Evolutionary conservation across 2,113 vertebrate genomes (phyloP).

Genomic region (Collichthys lucidus): DNA sequence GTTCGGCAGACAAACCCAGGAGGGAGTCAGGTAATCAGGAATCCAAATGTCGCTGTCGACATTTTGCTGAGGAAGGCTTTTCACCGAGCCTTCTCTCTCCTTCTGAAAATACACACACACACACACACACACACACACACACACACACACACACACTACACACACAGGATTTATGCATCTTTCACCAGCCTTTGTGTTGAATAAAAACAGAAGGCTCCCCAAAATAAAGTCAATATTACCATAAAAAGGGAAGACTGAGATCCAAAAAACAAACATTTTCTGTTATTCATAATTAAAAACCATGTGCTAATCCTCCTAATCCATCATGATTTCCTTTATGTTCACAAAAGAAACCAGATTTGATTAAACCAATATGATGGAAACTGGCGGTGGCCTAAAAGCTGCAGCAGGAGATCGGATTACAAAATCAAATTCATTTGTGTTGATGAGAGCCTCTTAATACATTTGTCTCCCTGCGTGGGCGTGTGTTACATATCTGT

Average conservation of each 20-base stretch:
- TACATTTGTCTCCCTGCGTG: conserved; percentile 29
- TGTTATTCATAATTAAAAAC: conserved; percentile 2
- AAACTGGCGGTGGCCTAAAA: conserved; percentile 31
- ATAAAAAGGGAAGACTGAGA: conserved; percentile 5
- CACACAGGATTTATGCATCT: background rate
- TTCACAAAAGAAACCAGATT: conserved; percentile 37
- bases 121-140: conserved; percentile 27
- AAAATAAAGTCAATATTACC: conserved; percentile 11
- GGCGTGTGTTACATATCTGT: conserved; percentile 34
- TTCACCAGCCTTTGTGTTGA: conserved; percentile 2
- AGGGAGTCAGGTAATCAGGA: conserved; percentile 91
- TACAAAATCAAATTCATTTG: conserved; percentile 58
- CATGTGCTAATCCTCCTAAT: conserved; percentile 2
- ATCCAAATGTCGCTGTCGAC: conserved; percentile 94
- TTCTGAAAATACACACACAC: conserved; percentile 80
- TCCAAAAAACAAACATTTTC: background rate
- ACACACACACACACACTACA: conserved; percentile 8
- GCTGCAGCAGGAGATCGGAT: conserved; percentile 43
- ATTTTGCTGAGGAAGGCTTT: conserved; percentile 89
- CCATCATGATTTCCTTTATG: conserved; percentile 7
- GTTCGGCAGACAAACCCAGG: conserved; percentile 96
- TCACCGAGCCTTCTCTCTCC: conserved; percentile 86
- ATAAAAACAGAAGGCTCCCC: conserved; percentile 4
- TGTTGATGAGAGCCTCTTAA: conserved; percentile 40
- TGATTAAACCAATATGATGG: conserved; percentile 31